Conservation (phyloP, 2,888 invertebrate species). For the Selenia dentaria region DNA sequence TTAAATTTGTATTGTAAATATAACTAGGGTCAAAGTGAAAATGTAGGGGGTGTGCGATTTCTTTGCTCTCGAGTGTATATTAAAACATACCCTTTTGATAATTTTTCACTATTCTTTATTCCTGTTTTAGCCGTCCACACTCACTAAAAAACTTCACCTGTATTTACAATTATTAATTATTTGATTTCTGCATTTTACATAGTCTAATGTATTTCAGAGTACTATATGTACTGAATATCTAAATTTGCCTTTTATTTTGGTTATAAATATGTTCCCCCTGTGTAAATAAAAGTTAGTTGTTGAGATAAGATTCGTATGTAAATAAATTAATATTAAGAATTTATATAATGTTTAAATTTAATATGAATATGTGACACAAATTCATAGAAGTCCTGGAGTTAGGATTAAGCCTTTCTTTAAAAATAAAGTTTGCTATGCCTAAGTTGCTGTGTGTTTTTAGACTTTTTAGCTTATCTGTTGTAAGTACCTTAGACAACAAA, state of each 20-base stretch:
- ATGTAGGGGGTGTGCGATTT: too few relatives aligned
- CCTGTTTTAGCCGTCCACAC: too few relatives aligned
- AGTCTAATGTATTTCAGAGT: background rate
- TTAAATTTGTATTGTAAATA: too few relatives aligned
- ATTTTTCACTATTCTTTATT: too few relatives aligned
- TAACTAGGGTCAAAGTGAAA: too few relatives aligned
- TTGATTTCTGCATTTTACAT: background rate
- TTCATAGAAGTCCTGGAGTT: conserved; percentile 1
- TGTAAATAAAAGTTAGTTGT: conserved; percentile 16
- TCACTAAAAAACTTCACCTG: too few relatives aligned
- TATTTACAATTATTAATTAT: background rate
- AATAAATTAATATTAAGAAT: conserved; percentile 18
- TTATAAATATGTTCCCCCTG: conserved; percentile 1
- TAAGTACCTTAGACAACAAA: too few relatives aligned
- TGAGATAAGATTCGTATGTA: conserved; percentile 16
- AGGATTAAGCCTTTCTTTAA: conserved; percentile 2
- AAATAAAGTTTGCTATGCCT: conserved; percentile 18
- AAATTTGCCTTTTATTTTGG: background rate
- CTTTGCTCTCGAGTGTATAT: too few relatives aligned
- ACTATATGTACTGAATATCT: conserved; percentile 1
- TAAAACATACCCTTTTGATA: too few relatives aligned
- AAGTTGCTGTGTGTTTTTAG: too few relatives aligned
- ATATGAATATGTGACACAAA: conserved; percentile 1
- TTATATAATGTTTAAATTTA: background rate
- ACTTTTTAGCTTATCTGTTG: too few relatives aligned